Conservation (phyloP, 2,888 invertebrate genomes). For the Spodoptera picta region DNA sequence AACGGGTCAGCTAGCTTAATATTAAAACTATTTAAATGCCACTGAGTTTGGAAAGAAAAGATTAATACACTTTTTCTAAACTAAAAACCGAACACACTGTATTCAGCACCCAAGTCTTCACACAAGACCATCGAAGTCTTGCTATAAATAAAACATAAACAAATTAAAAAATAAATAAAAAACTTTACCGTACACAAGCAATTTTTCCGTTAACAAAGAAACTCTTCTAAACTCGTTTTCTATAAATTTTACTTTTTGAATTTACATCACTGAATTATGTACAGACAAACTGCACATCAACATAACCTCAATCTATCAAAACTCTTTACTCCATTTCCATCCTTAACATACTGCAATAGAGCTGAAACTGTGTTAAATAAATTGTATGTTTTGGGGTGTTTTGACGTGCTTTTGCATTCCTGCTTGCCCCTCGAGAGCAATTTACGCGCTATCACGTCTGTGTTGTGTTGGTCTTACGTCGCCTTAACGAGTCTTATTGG, state of each 20-base stretch:
- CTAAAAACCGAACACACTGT: too few relatives aligned
- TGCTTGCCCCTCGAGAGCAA: conserved; percentile 26
- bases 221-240: conserved; percentile 24
- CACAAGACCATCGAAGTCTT: too few relatives aligned
- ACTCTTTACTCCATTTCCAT: too few relatives aligned
- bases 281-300: not conserved
- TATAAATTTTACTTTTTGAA: conserved; percentile 28
- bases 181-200: not conserved
- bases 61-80: too few relatives aligned
- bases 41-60: too few relatives aligned
- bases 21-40: too few relatives aligned
- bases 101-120: too few relatives aligned
- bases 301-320: too few relatives aligned
- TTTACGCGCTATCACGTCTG: conserved; percentile 48
- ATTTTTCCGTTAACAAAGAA: conserved; percentile 30
- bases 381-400: too few relatives aligned
- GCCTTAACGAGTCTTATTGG: conserved; percentile 23
- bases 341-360: too few relatives aligned
- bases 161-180: not conserved
- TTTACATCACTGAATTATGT: conserved; percentile 17
- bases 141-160: not conserved
- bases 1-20: too few relatives aligned
- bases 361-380: too few relatives aligned
- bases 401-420: conserved; percentile 1
- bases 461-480: conserved; percentile 20